Percentiles rank a stretch among this genome's conserved stretches.
phyloP scores from a whole-genome alignment of 53 echinoderm and acorn worm genomes.

The Pentamera pediparva region DNA sequence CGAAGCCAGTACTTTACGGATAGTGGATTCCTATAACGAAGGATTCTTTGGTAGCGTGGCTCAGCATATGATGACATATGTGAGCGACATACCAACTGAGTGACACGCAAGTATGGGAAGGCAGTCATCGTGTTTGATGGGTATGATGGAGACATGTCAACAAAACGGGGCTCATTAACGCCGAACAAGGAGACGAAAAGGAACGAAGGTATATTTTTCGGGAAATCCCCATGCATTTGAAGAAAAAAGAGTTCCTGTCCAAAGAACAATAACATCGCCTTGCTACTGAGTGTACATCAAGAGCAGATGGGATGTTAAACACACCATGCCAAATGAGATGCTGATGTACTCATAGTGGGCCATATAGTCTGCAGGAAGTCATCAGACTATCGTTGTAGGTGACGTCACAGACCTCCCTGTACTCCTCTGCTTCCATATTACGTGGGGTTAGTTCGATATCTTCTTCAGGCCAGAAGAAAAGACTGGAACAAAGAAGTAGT shows the following conservation, averaged over 20 bases:
- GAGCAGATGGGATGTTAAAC: slow-evolving; percentile 11
- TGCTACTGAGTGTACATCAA: slow-evolving; percentile 21
- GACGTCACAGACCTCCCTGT: slow-evolving; percentile 45
- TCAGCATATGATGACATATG: slow-evolving; percentile 14
- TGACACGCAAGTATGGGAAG: background rate
- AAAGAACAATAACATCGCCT: slow-evolving; percentile 19
- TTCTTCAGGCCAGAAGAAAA: slow-evolving; percentile 12
- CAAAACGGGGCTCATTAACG: slow-evolving; percentile 4
- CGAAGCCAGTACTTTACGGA: slow-evolving; percentile 25
- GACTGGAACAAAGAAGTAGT: background rate
- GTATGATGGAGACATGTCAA: slow-evolving; percentile 1
- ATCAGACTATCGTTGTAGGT: slow-evolving; percentile 30
- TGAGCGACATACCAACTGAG: background rate
- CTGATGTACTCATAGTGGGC: slow-evolving; percentile 48
- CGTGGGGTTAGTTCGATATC: background rate
- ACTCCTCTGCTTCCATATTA: slow-evolving; percentile 12
- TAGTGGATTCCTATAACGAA: slow-evolving; percentile 6
- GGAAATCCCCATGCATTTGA: background rate
- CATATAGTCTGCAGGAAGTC: slow-evolving; percentile 7
- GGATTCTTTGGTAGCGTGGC: slow-evolving; percentile 17
- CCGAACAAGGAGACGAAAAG: slow-evolving; percentile 3
- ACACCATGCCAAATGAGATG: slow-evolving; percentile 46
- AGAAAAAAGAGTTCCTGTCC: slow-evolving; percentile 26
- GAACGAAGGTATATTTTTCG: slow-evolving; percentile 18
- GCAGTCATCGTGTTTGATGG: slow-evolving; percentile 39